These are phyloP conservation scores for Loripinus fragilis DNA, from an alignment of 2,888 invertebrate genomes.

Conservation along the genomic window DNA sequence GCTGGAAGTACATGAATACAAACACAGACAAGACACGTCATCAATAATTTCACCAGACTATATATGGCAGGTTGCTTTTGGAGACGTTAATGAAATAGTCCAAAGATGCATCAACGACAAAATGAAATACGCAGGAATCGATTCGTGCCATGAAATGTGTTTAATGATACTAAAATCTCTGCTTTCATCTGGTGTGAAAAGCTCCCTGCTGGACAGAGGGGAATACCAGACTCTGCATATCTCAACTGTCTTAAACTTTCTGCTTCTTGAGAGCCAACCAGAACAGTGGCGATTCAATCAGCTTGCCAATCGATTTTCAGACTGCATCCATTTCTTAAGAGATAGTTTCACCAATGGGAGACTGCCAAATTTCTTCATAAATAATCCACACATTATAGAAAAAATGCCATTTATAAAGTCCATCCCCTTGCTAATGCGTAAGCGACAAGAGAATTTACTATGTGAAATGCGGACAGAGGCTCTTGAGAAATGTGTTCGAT, in stretches of 20 bases:
- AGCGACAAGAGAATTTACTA: constrained; percentile 71
- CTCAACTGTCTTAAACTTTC: constrained; percentile 66
- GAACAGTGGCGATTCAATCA: constrained; percentile 69
- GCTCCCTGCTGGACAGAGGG: constrained; percentile 67
- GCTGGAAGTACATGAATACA: constrained; percentile 41
- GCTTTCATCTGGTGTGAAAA: constrained; percentile 63
- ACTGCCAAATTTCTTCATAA: constrained; percentile 72
- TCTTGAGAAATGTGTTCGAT: constrained; percentile 64
- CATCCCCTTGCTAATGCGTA: constrained; percentile 58
- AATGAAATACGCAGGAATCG: constrained; percentile 59
- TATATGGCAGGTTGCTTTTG: constrained; percentile 65
- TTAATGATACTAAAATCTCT: constrained; percentile 69
- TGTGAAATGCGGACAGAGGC: constrained; percentile 57
- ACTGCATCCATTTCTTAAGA: constrained; percentile 69
- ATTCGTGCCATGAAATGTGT: constrained; percentile 66
- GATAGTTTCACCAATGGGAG: constrained; percentile 66
- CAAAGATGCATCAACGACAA: constrained; percentile 48
- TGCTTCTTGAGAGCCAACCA: constrained; percentile 71
- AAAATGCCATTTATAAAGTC: constrained; percentile 65
- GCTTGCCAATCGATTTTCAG: constrained; percentile 70
- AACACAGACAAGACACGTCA: constrained; percentile 34
- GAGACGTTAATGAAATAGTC: constrained; percentile 59
- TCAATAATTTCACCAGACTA: constrained; percentile 50
- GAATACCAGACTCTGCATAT: constrained; percentile 61
- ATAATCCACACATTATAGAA: constrained; percentile 71